These are phyloP conservation scores for Lutraria lutraria DNA, from an alignment of 2,888 invertebrate genomes.

Conservation along the genomic window DNA sequence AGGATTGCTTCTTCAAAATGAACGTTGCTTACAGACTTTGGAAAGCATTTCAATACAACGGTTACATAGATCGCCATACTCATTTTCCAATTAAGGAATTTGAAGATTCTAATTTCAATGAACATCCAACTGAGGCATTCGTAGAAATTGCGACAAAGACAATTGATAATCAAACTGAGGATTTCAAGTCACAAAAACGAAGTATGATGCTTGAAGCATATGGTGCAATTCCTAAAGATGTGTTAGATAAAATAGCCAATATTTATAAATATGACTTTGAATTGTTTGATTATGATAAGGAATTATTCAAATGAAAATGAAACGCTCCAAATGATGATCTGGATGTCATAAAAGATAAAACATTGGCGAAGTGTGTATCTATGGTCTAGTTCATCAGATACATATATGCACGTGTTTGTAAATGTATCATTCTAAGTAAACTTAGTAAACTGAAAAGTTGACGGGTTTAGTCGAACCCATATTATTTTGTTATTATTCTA, in stretches of 20 bases:
- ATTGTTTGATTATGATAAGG: conserved; percentile 64
- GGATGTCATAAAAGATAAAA: too few species aligned
- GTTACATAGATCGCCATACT: conserved; percentile 57
- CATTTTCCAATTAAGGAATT: conserved; percentile 39
- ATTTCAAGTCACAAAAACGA: conserved; percentile 45
- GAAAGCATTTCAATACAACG: conserved; percentile 67
- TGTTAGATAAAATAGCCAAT: conserved; percentile 46
- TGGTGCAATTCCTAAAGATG: conserved; percentile 40
- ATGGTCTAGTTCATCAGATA: too few species aligned
- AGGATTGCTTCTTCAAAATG: conserved; percentile 51
- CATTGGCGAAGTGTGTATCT: too few species aligned
- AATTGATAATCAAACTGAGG: conserved; percentile 1
- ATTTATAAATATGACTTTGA: conserved; percentile 68
- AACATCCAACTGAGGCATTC: conserved; percentile 22
- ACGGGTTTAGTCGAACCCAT: too few species aligned
- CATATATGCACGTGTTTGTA: too few species aligned
- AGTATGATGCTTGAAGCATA: conserved; percentile 59
- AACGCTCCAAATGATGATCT: not conserved
- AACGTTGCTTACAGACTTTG: conserved; percentile 60
- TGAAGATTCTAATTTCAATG: not conserved
- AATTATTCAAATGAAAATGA: not conserved
- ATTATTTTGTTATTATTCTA: too few species aligned
- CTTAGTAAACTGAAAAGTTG: too few species aligned
- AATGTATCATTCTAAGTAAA: too few species aligned
- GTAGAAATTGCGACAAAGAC: conserved; percentile 14